Base-by-base conservation (phyloP, 2,797 vertebrate species). In the Danionella dracula region DNA sequence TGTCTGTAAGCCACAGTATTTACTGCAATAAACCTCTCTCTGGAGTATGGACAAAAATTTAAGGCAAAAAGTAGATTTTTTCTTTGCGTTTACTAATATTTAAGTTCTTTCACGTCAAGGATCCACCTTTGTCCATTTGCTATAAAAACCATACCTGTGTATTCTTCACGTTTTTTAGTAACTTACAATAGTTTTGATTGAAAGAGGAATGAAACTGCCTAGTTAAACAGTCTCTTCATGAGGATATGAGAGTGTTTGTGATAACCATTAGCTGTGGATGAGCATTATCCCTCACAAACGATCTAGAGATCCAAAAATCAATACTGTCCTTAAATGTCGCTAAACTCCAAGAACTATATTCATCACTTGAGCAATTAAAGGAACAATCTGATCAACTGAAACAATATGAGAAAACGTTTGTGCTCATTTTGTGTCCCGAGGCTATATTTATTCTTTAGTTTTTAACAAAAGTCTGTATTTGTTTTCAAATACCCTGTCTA, bases 41-140 rank as follows among this genome's bases (percentile, higher is more conserved):
- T 70, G 59, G 40, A 70, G 66, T 70, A 67, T 75, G 73, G 77
- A 48, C 73, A 83, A 75, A 71, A 68, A 65, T 74, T 70, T 63
- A 75, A 82, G 81, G 82, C 71, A 64, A 58, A 59, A 73, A 75
- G 85, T 73, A 74, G 79, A 72, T 57, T 70, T 49, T 71, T 75
- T 37, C 46, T 20, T n/a, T n/a, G n/a, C n/a, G n/a, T n/a, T n/a
- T n/a, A n/a, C n/a, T 37, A 19, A 55, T 4, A 19, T 56, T 56
- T 37, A 46, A 64, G 68, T 68, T 67, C 55, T 65, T 54, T 53
- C 21, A 59, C n/a, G n/a, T n/a, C 70, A 75, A 76, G 79, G 73
- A 76, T 66, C 71, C 70, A 66, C 53, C 45, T 46, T 31, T 76
- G 71, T 73, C 78, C 73, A 72, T 81, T 77, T 29, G 13, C 29